Conservation (phyloP, 2,888 invertebrate genomes). For the Mamestra brassicae region DNA sequence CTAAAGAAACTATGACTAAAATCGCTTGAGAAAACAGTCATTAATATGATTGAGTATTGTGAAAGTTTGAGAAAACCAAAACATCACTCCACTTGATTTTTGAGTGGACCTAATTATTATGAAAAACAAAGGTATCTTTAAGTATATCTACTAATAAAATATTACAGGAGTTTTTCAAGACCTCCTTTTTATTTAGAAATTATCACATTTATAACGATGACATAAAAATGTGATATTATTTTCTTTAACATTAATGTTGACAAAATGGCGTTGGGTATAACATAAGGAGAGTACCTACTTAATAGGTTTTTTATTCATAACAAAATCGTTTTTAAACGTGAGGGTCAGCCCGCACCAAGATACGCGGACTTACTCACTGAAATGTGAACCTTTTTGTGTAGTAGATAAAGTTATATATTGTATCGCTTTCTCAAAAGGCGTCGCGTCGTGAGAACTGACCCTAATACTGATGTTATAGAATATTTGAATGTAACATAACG, state of each 20-base stretch:
- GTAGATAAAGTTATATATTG: not conserved
- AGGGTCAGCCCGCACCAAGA: not conserved
- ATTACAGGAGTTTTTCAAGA: constrained; percentile 12
- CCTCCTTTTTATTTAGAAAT: not conserved
- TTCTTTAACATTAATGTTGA: constrained; percentile 3
- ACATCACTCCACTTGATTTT: constrained; percentile 30
- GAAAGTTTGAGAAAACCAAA: not conserved
- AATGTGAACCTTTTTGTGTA: not conserved
- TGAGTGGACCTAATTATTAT: constrained; percentile 7
- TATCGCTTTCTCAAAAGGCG: not conserved
- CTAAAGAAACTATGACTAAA: not conserved
- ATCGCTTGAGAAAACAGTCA: not conserved
- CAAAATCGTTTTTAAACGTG: not conserved
- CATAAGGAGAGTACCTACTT: constrained; percentile 1
- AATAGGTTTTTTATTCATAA: not conserved
- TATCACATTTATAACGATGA: constrained; percentile 18
- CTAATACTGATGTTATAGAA: not conserved
- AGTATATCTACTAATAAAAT: constrained; percentile 3
- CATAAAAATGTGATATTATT: constrained; percentile 39
- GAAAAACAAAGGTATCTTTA: not conserved
- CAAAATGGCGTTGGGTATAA: constrained; percentile 19
- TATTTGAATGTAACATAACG: not conserved
- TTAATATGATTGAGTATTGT: constrained; percentile 20
- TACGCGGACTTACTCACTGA: not conserved
- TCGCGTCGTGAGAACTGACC: too few relatives aligned